Conservation (phyloP, 2,113 vertebrate species). For the Scatophagus argus region DNA sequence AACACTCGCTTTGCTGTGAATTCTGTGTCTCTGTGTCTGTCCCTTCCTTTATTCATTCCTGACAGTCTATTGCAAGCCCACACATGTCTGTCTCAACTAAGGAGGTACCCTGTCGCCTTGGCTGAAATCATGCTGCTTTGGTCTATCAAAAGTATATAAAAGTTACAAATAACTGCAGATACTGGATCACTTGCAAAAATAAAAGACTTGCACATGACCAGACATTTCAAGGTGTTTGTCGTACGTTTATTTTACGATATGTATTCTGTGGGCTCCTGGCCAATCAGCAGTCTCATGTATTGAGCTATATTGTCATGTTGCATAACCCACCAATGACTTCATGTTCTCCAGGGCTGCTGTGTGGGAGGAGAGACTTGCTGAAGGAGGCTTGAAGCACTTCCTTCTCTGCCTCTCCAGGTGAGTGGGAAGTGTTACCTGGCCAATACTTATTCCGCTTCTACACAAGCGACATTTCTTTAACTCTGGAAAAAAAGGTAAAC, state of each 20-base stretch:
- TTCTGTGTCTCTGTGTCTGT: not conserved
- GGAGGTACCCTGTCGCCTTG: not conserved
- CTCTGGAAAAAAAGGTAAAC: constrained; percentile 51
- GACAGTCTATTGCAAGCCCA: constrained; percentile 18
- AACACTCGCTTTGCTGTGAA: not conserved
- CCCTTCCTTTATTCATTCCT: not conserved
- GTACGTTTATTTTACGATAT: not conserved
- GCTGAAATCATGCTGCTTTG: not conserved
- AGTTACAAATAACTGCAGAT: not conserved
- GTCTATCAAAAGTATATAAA: not conserved
- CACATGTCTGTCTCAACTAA: constrained; percentile 16
- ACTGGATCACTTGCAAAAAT: not conserved
- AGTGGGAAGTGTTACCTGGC: constrained; percentile 36
- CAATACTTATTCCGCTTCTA: not conserved
- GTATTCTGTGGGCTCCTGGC: not conserved
- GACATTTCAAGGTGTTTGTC: not conserved
- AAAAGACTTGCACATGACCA: not conserved
- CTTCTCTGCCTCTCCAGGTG: constrained; percentile 62
- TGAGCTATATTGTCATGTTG: constrained; percentile 17
- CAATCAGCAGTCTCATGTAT: not conserved
- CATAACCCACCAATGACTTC: constrained; percentile 28
- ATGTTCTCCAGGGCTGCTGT: constrained; percentile 5
- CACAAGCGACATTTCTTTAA: not conserved
- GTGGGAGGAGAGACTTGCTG: constrained; percentile 66
- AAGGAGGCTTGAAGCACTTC: constrained; percentile 43